Evolutionary conservation across 2,888 invertebrate genomes (phyloP).

Genomic region (Cheilosia impressa): DNA sequence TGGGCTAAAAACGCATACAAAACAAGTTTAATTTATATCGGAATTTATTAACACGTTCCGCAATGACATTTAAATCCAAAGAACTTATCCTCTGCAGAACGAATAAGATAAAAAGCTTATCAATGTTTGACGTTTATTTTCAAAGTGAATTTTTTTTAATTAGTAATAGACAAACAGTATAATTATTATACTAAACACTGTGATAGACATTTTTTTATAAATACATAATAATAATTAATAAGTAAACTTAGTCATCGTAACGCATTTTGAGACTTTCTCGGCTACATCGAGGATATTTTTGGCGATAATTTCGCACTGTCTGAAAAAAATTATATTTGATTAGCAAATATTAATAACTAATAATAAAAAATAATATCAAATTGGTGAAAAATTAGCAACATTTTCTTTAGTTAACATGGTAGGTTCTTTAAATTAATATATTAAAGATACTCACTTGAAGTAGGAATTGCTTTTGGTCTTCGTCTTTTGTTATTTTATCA

Average conservation of each 20-base stretch:
- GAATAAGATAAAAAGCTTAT: not conserved
- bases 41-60: no score
- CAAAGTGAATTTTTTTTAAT: not conserved
- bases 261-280: no score
- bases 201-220: not conserved
- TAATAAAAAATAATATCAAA: no score
- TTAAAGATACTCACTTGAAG: slow-evolving; percentile 4
- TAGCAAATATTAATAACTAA: no score
- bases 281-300: slow-evolving; percentile 56
- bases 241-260: no score
- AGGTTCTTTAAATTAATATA: not conserved
- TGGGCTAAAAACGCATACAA: no score
- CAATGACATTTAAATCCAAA: no score
- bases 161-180: not conserved
- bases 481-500: slow-evolving; percentile 19
- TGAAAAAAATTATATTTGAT: not conserved
- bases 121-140: not conserved
- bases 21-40: no score
- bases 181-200: not conserved
- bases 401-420: no score
- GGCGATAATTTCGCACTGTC: slow-evolving; percentile 16
- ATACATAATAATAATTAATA: not conserved
- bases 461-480: slow-evolving; percentile 58
- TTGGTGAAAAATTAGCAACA: no score
- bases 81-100: not conserved